Percentiles rank a stretch among this genome's conserved stretches.
phyloP scores from a whole-genome alignment of 2,888 invertebrate genomes.

The Drosophila formosana region DNA sequence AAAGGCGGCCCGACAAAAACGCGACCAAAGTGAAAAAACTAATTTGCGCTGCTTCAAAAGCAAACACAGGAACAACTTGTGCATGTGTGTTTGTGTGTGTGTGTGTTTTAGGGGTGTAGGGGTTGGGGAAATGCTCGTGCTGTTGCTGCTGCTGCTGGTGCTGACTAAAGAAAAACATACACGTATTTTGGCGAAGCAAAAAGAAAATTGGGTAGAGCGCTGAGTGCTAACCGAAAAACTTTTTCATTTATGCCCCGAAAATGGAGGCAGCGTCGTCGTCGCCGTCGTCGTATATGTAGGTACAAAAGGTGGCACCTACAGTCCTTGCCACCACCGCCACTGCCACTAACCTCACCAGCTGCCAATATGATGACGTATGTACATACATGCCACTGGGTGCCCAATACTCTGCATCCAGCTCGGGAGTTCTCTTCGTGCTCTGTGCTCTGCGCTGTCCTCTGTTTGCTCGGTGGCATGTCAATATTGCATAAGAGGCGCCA shows the following conservation, averaged over 20 bases:
- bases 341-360: slow-evolving; percentile 10
- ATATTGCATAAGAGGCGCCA: slow-evolving; percentile 77
- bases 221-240: slow-evolving; percentile 78
- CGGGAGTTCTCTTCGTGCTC: slow-evolving; percentile 11
- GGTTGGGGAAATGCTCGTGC: slow-evolving; percentile 1
- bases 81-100: background rate
- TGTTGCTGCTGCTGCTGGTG: slow-evolving; percentile 16
- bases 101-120: background rate
- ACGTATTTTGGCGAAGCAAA: slow-evolving; percentile 77
- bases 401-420: slow-evolving; percentile 17
- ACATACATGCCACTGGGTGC: slow-evolving; percentile 12
- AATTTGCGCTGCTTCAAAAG: slow-evolving; percentile 82
- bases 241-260: slow-evolving; percentile 68
- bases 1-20: slow-evolving; percentile 77
- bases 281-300: slow-evolving; percentile 27
- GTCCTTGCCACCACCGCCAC: slow-evolving; percentile 13
- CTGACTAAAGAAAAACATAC: slow-evolving; percentile 78
- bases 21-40: slow-evolving; percentile 81
- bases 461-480: slow-evolving; percentile 70
- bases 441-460: slow-evolving; percentile 13
- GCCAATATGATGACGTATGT: slow-evolving; percentile 48
- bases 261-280: slow-evolving; percentile 23
- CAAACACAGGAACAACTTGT: slow-evolving; percentile 61
- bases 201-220: slow-evolving; percentile 78
- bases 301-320: slow-evolving; percentile 60